Evolutionary conservation across 2,113 vertebrate species (phyloP).

Genomic region (Ciconia stormi): DNA sequence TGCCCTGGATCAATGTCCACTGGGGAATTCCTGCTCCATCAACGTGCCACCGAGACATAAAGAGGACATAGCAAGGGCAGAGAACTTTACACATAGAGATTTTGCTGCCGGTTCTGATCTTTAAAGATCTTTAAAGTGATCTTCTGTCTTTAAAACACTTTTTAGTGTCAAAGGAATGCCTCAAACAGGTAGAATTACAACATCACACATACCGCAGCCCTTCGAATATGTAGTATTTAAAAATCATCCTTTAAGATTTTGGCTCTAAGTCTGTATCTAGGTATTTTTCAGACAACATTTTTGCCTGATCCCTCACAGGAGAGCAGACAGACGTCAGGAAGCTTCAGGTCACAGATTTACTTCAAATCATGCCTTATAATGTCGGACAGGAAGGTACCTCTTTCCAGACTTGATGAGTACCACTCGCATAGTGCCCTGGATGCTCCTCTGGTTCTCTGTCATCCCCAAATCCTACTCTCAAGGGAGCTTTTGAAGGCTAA

Average conservation of each 20-base stretch:
- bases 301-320: background rate
- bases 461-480: background rate
- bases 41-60: rapidly evolving
- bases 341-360: background rate
- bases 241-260: background rate
- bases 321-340: background rate
- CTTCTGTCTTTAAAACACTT: background rate
- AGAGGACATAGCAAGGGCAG: background rate
- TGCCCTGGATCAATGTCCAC: background rate
- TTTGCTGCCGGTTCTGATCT: background rate
- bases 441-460: background rate
- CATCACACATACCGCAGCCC: background rate
- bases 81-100: background rate
- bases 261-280: background rate
- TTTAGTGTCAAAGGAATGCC: background rate
- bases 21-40: background rate
- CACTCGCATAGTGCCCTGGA: rapidly evolving
- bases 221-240: background rate
- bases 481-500: background rate
- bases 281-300: background rate
- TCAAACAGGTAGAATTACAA: background rate
- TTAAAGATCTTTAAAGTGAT: background rate
- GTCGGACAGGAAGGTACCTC: background rate
- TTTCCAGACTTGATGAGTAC: background rate
- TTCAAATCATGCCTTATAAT: background rate